A percentile compares a stretch with the other conserved stretches of the same genome.
Conservation (phyloP, 2,888 invertebrate species). For the Eilema depressum region DNA sequence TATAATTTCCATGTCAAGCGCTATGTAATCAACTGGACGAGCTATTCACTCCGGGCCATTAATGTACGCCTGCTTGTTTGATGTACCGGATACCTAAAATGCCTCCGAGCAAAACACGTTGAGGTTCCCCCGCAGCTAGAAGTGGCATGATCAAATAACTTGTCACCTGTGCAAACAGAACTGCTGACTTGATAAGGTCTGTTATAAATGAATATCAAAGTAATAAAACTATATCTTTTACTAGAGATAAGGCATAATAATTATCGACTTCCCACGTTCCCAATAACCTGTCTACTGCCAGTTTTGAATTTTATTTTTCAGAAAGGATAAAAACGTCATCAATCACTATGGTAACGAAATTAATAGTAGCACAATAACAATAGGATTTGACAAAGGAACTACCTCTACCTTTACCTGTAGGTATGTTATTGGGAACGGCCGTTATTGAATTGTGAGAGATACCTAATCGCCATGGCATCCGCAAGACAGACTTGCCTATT, state of each 20-base stretch:
- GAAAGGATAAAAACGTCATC: too few relatives aligned
- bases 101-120: not conserved
- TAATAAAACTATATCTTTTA: not conserved
- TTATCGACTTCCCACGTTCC: too few relatives aligned
- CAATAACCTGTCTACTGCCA: too few relatives aligned
- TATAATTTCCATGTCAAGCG: slow-evolving; percentile 5
- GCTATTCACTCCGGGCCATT: slow-evolving; percentile 2
- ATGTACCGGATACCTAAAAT: slow-evolving; percentile 5
- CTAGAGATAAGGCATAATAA: not conserved
- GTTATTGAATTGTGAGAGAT: too few relatives aligned
- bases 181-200: not conserved
- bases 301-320: too few relatives aligned
- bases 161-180: not conserved
- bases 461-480: too few relatives aligned
- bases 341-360: too few relatives aligned
- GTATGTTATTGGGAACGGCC: too few relatives aligned
- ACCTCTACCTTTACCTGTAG: too few relatives aligned
- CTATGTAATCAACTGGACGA: slow-evolving; percentile 7
- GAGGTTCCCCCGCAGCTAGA: not conserved
- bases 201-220: not conserved
- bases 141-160: not conserved
- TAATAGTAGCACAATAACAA: too few relatives aligned
- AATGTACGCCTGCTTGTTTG: not conserved
- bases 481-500: too few relatives aligned
- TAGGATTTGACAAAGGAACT: too few relatives aligned